Base-by-base conservation (phyloP, 2,888 invertebrate species). In the Macaria notata region DNA sequence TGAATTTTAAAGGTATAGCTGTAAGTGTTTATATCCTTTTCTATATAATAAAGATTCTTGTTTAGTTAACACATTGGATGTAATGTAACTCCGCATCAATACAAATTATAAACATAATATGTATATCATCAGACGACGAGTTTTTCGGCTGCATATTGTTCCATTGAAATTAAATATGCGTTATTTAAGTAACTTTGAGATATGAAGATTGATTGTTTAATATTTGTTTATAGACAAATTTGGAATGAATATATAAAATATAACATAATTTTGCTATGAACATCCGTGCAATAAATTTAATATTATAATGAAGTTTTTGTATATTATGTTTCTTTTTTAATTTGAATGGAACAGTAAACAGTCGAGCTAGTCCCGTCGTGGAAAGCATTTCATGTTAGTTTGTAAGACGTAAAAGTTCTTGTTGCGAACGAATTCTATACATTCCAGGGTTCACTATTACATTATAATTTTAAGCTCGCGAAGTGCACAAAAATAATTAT, bases 291-390 rank as follows among this genome's bases (percentile, higher is more conserved):
- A 45, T 49, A 59, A 46, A 56, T 50, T 45, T 31, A 44, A 57
- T 41, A 31, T 46, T 36, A 36, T 36, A 7, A 36, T 36, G 33
- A 36, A 4, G 33, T 6, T 36, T 4, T 6, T 36, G 33, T 36
- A 36, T 36, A 36, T 52, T 47, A 59, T 63, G 19, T 19, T 2
- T 19, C 19, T 19, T 19, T 19, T 19, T 72, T 66, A 58, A 72
- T 73, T 75, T 75, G 71, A 73, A 77, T 78, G 70, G 77, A 78
- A 81, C 82, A 81, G 81, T 79, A 77, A 83, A 86, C 81, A 79
- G 78, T 71, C 69, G 79, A 76, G 68, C 90, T 90, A 90, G 90
- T 89, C 89, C 87, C 88, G 90, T 81, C 86, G 89, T 80, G 79
- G 70, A 59, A 66, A 73, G 88, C 90, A 89, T 90, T 90, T 90